Conservation (phyloP, 1,140 invertebrate species). For the Thrips palmi region DNA sequence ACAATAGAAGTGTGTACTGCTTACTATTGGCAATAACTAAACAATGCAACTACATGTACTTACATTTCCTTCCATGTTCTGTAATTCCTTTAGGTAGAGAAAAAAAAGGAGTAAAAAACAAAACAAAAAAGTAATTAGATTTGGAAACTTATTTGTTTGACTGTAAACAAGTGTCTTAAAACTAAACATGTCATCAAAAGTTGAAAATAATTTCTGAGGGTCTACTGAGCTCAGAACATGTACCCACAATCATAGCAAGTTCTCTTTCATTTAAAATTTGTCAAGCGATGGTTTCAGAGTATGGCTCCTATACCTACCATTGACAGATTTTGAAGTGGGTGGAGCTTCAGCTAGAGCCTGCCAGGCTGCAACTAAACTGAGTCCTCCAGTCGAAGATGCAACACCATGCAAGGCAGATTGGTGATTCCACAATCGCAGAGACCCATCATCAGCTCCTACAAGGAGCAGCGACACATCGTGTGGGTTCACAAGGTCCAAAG, state of each 20-base stretch:
- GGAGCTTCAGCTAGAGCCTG: slow-evolving; percentile 55
- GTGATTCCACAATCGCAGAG: slow-evolving; percentile 48
- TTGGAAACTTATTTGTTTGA: neutral
- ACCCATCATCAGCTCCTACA: slow-evolving; percentile 57
- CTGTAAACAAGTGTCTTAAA: too few relatives aligned
- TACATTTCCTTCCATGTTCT: too few relatives aligned
- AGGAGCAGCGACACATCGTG: slow-evolving; percentile 60
- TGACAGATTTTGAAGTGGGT: slow-evolving; percentile 20
- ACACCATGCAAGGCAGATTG: slow-evolving; percentile 19
- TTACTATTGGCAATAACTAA: too few relatives aligned
- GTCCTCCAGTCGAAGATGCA: slow-evolving; percentile 31
- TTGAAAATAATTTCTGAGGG: too few relatives aligned
- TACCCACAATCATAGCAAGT: neutral
- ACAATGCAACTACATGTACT: too few relatives aligned
- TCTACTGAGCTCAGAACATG: too few relatives aligned
- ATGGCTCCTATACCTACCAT: too few relatives aligned
- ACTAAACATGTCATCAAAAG: too few relatives aligned
- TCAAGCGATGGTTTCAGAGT: neutral
- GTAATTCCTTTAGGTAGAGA: neutral
- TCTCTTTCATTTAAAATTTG: neutral
- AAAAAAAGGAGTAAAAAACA: neutral
- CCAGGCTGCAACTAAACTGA: slow-evolving; percentile 59
- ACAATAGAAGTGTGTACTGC: too few relatives aligned
- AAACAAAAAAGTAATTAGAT: neutral
- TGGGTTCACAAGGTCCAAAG: slow-evolving; percentile 75